Base-by-base conservation (phyloP, 2,113 vertebrate genomes). In the Procapra przewalskii region DNA sequence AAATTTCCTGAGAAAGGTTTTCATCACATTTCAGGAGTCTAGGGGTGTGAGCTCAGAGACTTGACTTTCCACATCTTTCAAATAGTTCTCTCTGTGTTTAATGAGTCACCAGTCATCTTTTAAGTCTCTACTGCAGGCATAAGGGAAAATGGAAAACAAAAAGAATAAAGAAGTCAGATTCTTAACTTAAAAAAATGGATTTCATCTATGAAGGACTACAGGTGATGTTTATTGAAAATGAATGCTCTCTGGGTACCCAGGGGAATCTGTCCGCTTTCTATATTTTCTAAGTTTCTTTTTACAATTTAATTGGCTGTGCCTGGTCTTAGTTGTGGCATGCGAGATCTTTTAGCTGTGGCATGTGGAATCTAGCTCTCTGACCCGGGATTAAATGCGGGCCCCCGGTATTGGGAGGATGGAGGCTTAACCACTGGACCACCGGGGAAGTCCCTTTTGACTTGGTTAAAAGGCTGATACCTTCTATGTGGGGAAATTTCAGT, bases 31-130 rank as follows among this genome's bases (percentile, higher is more conserved):
- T 81, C 13, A 50, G 16, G 55, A 82, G 48, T 31, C 14, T 83
- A 57, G 67, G 19, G 15, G 9, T 40, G 3, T 21, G 50, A 89
- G 31, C 45, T 77, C 40, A 67, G 59, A 59, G 40, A 27, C 57
- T 54, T 60, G 36, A 16, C 9, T 97, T 93, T 75, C 27, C 45
- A 6, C 40, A 85, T 67, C 36, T 94, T 88, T 85, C 50, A 79
- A 50, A 59, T 60, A 25, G 45, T 86, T 92, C 54, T 93, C 36
- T 94, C 85, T 16, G 8, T n/a, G 45, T 64, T 82, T 48, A 25
- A 5, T 82, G 52, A 75, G n/a, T 85, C 31, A 48, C 50, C 12
- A 13, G 27, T 90, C 48, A 40, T 54, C 40, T 84, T 67, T 48
- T 33, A 27, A 67, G 60, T 88, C 3, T 57, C 19, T 45, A 33